Conservation (phyloP, 1,140 invertebrate species). For the Pogonomyrmex californicus region DNA sequence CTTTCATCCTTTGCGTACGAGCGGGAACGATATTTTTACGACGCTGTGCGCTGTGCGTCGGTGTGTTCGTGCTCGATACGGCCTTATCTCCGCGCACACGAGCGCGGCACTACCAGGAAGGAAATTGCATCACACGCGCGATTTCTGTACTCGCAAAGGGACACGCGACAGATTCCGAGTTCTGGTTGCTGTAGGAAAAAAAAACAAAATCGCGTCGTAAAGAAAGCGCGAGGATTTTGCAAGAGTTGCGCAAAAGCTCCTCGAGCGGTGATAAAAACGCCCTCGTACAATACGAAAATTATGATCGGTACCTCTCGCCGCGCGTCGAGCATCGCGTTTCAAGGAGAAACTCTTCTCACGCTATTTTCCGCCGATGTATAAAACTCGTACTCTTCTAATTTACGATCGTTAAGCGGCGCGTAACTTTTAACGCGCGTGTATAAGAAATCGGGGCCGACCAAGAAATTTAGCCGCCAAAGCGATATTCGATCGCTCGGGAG, state of each 20-base stretch:
- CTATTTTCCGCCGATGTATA: not conserved
- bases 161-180: slow-evolving; percentile 31
- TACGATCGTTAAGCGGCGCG: not conserved
- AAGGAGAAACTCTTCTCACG: slow-evolving; percentile 56
- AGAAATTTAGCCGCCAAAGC: not conserved
- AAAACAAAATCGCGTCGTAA: not conserved
- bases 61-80: slow-evolving; percentile 27
- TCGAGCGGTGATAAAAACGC: not conserved
- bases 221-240: not conserved
- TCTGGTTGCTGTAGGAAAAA: not conserved
- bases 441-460: not conserved
- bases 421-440: slow-evolving; percentile 44
- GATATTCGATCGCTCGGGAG: slow-evolving; percentile 9
- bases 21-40: slow-evolving; percentile 50
- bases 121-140: slow-evolving; percentile 48
- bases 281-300: slow-evolving; percentile 33
- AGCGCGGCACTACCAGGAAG: slow-evolving; percentile 1
- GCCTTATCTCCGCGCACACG: slow-evolving; percentile 24
- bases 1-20: not conserved
- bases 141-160: not conserved
- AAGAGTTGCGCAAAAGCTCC: not conserved
- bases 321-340: not conserved
- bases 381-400: slow-evolving; percentile 1
- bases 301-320: not conserved
- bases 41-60: not conserved